Percentiles rank a stretch among this genome's conserved stretches.
Conservation (phyloP, 2,113 vertebrate species). For the Microcebus murinus region DNA sequence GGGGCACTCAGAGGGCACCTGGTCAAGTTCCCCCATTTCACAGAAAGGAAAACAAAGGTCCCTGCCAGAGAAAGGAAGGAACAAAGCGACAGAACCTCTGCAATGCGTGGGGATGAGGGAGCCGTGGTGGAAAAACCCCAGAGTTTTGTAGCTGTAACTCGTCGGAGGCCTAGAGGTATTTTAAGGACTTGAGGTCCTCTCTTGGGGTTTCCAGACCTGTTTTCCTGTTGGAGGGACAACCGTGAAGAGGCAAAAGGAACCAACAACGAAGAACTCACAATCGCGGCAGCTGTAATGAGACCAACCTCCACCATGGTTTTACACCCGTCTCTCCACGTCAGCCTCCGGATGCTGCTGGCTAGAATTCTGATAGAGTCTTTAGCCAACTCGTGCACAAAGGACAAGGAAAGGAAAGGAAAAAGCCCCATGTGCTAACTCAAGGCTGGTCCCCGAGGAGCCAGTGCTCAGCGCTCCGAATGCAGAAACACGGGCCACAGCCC, state of each 20-base stretch:
- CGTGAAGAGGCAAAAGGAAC: background rate
- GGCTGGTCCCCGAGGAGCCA: background rate
- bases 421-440: background rate
- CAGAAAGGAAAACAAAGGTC: background rate
- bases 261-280: fast-evolving
- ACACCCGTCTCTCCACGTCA: background rate
- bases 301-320: background rate
- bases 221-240: background rate
- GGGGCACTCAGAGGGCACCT: background rate
- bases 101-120: background rate
- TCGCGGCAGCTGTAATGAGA: background rate
- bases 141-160: background rate
- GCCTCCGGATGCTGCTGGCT: background rate
- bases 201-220: background rate
- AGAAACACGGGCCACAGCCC: background rate
- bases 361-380: background rate
- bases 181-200: background rate
- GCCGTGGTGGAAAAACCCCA: fast-evolving
- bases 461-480: fast-evolving
- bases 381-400: background rate
- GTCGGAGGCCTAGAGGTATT: background rate
- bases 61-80: background rate
- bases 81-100: background rate
- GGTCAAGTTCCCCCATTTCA: background rate
- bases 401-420: background rate